Evolutionary conservation across 2,888 invertebrate species (phyloP).

Genomic region (Rhagophthalmus giganteus): DNA sequence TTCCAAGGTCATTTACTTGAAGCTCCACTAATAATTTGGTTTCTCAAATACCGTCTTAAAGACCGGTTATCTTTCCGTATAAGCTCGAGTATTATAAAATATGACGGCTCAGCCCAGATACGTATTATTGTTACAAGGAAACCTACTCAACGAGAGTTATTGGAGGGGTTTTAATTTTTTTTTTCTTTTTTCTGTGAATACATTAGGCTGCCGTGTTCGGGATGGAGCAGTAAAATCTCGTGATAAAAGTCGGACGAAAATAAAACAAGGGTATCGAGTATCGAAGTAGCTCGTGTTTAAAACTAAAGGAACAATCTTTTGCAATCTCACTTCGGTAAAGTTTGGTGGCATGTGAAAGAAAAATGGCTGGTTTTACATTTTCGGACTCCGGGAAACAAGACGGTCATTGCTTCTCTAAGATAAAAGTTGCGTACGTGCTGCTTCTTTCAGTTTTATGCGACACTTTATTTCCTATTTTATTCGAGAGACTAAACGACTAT

Average conservation of each 20-base stretch:
- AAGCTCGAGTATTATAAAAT: conserved; percentile 24
- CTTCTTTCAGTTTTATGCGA: conserved; percentile 5
- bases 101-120: conserved; percentile 17
- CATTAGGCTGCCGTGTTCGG: conserved; percentile 18
- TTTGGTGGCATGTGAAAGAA: conserved; percentile 52
- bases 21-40: no score
- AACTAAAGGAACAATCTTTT: conserved; percentile 54
- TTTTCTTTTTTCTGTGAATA: conserved; percentile 25
- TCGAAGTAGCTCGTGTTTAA: conserved; percentile 49
- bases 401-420: conserved; percentile 18
- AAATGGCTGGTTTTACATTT: conserved; percentile 47
- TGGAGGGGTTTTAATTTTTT: conserved; percentile 41
- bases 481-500: no score
- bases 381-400: conserved; percentile 42
- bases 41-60: no score
- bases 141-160: conserved; percentile 44
- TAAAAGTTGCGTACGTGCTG: conserved; percentile 13
- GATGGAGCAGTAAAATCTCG: conserved; percentile 30
- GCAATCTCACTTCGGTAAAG: conserved; percentile 53
- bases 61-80: neutral
- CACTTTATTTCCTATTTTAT: conserved; percentile 7
- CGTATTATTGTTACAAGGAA: conserved; percentile 37
- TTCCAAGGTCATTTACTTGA: no score
- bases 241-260: conserved; percentile 26
- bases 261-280: conserved; percentile 29